phyloP scores from a whole-genome alignment of 2,888 invertebrate species.

The Helicoverpa assulta region DNA sequence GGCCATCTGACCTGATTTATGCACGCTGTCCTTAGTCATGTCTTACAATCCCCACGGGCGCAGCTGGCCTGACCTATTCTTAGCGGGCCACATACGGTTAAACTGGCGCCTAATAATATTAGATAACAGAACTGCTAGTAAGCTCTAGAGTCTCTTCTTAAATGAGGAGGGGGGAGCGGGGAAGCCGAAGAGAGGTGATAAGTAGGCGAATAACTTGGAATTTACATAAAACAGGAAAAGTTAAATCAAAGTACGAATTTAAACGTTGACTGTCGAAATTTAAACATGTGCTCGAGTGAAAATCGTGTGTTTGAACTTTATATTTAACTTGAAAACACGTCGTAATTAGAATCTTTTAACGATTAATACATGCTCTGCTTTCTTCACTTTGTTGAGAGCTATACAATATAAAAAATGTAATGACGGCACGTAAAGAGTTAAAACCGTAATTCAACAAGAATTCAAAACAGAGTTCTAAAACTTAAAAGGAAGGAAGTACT shows the following conservation, averaged over 20 bases:
- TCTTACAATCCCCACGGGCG: conserved; percentile 37
- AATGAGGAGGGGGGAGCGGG: conserved; percentile 33
- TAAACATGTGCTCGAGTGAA: conserved; percentile 31
- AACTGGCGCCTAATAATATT: conserved; percentile 45
- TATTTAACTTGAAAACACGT: conserved; percentile 19
- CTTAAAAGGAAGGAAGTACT: conserved; percentile 44
- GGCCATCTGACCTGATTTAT: conserved; percentile 39
- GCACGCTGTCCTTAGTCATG: conserved; percentile 19
- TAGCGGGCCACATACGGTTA: conserved; percentile 23
- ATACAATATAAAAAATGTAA: conserved; percentile 4
- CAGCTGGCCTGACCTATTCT: conserved; percentile 32
- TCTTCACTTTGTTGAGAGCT: conserved; percentile 8
- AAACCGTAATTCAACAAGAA: conserved; percentile 32
- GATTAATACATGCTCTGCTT: conserved; percentile 9
- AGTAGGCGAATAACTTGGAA: conserved; percentile 38
- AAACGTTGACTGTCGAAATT: conserved; percentile 37
- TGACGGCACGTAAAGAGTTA: conserved; percentile 9
- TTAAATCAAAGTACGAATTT: conserved; percentile 42
- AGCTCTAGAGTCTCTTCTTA: conserved; percentile 29
- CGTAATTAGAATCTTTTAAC: conserved; percentile 28
- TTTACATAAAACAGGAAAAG: conserved; percentile 34
- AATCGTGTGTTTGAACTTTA: conserved; percentile 38
- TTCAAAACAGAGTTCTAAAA: conserved; percentile 48
- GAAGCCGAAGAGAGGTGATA: conserved; percentile 26
- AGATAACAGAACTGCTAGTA: conserved; percentile 42